Evolutionary conservation across 23 tunicate genomes (phyloP).

Genomic region (Trididemnum miniatum): DNA sequence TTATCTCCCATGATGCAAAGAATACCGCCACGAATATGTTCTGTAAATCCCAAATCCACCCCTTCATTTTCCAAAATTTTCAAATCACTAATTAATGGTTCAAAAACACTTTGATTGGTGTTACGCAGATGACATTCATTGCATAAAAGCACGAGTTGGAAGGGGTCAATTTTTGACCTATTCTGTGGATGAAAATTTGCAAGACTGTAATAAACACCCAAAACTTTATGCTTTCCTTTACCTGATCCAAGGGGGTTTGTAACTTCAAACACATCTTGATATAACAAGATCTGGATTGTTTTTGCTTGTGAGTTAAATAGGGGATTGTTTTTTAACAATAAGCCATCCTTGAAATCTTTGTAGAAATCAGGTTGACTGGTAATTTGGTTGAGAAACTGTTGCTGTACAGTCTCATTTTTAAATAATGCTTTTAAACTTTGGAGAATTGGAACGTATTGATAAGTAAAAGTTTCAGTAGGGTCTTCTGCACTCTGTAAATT

Average conservation of each 20-base stretch:
- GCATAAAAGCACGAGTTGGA: slow-evolving; percentile 31
- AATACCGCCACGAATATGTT: slow-evolving; percentile 13
- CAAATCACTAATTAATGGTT: slow-evolving; percentile 24
- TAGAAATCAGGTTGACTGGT: neutral
- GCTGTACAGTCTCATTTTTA: neutral
- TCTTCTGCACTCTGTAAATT: neutral
- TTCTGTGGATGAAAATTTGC: slow-evolving; percentile 32
- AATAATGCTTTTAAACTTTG: slow-evolving; percentile 10
- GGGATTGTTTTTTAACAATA: slow-evolving; percentile 14
- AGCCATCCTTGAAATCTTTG: slow-evolving; percentile 28
- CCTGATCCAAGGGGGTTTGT: slow-evolving; percentile 27
- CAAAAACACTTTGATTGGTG: slow-evolving; percentile 1
- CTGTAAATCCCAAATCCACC: slow-evolving; percentile 23
- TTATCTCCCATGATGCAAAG: slow-evolving; percentile 44
- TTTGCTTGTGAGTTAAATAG: neutral
- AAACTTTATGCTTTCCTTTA: slow-evolving; percentile 32
- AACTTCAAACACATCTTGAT: slow-evolving; percentile 37
- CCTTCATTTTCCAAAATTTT: slow-evolving; percentile 16
- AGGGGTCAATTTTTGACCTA: slow-evolving; percentile 27
- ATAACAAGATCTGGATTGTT: slow-evolving; percentile 11
- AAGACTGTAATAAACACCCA: slow-evolving; percentile 35
- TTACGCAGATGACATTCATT: neutral
- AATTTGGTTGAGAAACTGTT: slow-evolving; percentile 17
- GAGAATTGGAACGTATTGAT: slow-evolving; percentile 34
- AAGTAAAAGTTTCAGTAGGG: neutral